Percentiles rank a stretch among this genome's conserved stretches.
phyloP scores from a whole-genome alignment of 2,888 invertebrate genomes.

The Rhagophthalmus giganteus region DNA sequence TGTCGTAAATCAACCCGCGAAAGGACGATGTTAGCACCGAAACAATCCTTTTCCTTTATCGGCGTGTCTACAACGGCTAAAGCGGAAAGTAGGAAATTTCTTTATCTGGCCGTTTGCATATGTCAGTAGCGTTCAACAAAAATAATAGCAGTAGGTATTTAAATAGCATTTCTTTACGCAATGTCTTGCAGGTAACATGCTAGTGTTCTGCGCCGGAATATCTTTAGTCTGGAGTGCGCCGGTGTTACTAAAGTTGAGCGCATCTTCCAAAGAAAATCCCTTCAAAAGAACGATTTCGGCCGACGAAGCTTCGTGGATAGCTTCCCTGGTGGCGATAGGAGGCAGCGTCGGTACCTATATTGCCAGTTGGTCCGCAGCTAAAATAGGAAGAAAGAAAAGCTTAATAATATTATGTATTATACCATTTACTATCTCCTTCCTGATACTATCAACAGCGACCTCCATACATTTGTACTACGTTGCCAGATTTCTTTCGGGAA shows the following conservation, averaged over 20 bases:
- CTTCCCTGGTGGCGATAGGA: conserved; percentile 70
- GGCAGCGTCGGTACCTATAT: conserved; percentile 65
- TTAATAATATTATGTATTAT: conserved; percentile 10
- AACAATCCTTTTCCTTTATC: too few species aligned
- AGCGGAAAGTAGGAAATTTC: too few species aligned
- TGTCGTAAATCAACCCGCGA: too few species aligned
- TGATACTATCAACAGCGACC: conserved; percentile 41
- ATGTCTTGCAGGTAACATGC: neutral
- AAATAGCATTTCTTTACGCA: too few species aligned
- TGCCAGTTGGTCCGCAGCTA: conserved; percentile 68
- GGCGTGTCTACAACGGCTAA: too few species aligned
- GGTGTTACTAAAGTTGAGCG: conserved; percentile 36
- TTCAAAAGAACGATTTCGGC: conserved; percentile 56
- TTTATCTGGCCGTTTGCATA: too few species aligned
- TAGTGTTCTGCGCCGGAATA: conserved; percentile 44
- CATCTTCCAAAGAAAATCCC: conserved; percentile 52
- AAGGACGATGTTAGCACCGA: too few species aligned
- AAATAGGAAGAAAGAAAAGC: conserved; percentile 66
- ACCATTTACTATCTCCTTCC: conserved; percentile 58
- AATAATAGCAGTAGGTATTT: too few species aligned
- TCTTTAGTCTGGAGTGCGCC: conserved; percentile 55
- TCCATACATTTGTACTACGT: conserved; percentile 41
- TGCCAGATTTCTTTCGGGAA: conserved; percentile 59
- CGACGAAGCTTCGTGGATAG: conserved; percentile 72
- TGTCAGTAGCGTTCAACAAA: too few species aligned